Percentiles rank a stretch among this genome's conserved stretches.
phyloP scores from a whole-genome alignment of 2,113 vertebrate genomes.

The Planiliza haematocheilus region DNA sequence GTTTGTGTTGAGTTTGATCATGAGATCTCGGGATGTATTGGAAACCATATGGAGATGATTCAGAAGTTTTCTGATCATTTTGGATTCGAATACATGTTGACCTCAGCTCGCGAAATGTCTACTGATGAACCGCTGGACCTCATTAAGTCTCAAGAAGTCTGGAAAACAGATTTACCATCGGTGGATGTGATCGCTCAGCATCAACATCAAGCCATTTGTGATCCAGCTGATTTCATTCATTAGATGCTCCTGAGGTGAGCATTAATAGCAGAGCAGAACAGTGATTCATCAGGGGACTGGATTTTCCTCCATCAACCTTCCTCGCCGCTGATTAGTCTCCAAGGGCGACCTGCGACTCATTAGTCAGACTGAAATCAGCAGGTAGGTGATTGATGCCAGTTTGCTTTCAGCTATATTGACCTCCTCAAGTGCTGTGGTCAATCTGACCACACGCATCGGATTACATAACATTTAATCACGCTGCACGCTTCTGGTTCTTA shows the following conservation, averaged over 20 bases:
- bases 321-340: slow-evolving; percentile 68
- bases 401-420: slow-evolving; percentile 15
- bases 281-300: slow-evolving; percentile 62
- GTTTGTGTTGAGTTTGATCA: too few relatives aligned
- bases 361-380: slow-evolving; percentile 61
- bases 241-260: slow-evolving; percentile 33
- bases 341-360: slow-evolving; percentile 58
- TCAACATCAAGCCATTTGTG: slow-evolving; percentile 56
- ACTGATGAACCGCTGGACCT: slow-evolving; percentile 15
- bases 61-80: too few relatives aligned
- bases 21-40: too few relatives aligned
- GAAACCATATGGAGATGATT: too few relatives aligned
- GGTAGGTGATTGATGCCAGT: slow-evolving; percentile 41
- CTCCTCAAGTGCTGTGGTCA: not conserved
- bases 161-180: slow-evolving; percentile 31
- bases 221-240: slow-evolving; percentile 53
- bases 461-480: not conserved
- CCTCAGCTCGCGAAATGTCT: slow-evolving; percentile 7
- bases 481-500: too few relatives aligned
- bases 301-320: slow-evolving; percentile 58
- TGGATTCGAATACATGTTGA: slow-evolving; percentile 14
- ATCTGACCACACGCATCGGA: not conserved
- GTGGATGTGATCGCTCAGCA: slow-evolving; percentile 17
- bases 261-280: slow-evolving; percentile 33
- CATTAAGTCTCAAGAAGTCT: slow-evolving; percentile 15